Percentiles rank a stretch among this genome's conserved stretches.
These are phyloP conservation scores for Neogobius melanostomus DNA, from an alignment of 2,113 vertebrate genomes.

Conservation along the genomic window DNA sequence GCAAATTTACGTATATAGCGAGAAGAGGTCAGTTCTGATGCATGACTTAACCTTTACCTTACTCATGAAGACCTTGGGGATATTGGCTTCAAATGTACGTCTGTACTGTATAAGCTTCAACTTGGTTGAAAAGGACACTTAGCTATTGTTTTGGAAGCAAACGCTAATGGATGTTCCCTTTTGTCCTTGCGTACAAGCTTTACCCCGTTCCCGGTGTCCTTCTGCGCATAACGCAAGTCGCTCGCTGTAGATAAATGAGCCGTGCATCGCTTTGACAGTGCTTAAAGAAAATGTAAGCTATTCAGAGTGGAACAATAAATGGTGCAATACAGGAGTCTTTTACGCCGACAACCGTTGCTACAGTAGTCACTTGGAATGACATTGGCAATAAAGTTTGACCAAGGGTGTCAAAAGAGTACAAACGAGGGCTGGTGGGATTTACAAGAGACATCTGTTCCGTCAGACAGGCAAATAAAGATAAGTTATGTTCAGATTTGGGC, in stretches of 20 bases:
- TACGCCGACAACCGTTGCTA: not conserved
- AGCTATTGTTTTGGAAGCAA: conserved; percentile 27
- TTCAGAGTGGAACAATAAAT: conserved; percentile 42
- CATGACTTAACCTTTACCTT: conserved; percentile 50
- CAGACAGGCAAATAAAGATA: conserved; percentile 7
- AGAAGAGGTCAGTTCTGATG: conserved; percentile 18
- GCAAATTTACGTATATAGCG: conserved; percentile 15
- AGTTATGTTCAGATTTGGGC: conserved; percentile 13
- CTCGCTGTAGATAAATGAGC: conserved; percentile 34
- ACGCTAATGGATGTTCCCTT: conserved; percentile 41
- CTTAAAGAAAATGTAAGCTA: conserved; percentile 30
- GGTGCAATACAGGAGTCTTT: conserved; percentile 17
- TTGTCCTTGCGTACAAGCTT: conserved; percentile 38
- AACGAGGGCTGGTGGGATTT: not conserved
- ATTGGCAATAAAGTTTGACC: conserved; percentile 9
- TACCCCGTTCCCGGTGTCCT: conserved; percentile 18
- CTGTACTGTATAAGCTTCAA: not conserved
- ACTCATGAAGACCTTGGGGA: conserved; percentile 27
- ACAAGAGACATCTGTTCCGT: conserved; percentile 11
- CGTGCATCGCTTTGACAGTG: conserved; percentile 21
- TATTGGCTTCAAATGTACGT: conserved; percentile 10
- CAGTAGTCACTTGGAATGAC: conserved; percentile 13
- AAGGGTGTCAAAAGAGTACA: conserved; percentile 3
- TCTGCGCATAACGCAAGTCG: conserved; percentile 32
- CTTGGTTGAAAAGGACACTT: not conserved